Base-by-base conservation (phyloP, 1,140 invertebrate genomes). In the Leptestheria dahalacensis region DNA sequence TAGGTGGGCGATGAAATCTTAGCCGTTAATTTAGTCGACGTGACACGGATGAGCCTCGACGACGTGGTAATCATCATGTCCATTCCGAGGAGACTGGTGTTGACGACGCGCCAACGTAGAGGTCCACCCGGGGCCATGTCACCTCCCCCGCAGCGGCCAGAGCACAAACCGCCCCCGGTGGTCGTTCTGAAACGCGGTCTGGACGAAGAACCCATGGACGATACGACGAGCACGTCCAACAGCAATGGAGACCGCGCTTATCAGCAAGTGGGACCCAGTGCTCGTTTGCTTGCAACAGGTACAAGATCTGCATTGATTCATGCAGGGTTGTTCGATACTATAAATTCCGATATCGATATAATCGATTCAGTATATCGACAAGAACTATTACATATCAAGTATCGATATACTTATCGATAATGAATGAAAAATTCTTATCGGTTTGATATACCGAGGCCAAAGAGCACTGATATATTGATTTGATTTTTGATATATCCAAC, bases 21-120 rank as follows among this genome's bases (percentile, higher is more conserved):
- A 63, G 91, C 92, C 3, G 92, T 99, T 33, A 99, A 99, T 75
- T 78, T 96, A 67, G 94, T 98, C 52, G 91, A 97, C 69, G 94
- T 99, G 63, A 87, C 89, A 58, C 84, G 88, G 66, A 98, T 98
- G 93, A 93, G 89, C 64, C 75, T 99, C 63, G 95, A 99, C 72
- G 95, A 99, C 72, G 94, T 98, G 47, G 95, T 99, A 56, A 95
- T 98, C 66, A 90, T 98, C 66, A 97, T 99, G 91, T 97, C 92
- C 65, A 99, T 99, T 74, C 95, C 96, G 1, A 79, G 93, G 66
- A 81, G 95, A 65, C 78, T 99, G 65, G 83, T 98, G 23, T 78
- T 99, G 54, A 92, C 90, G 61, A 95, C 91, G 49, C 80, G 92
- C 62, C 86, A 81, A 75, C 0, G 79, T 53, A 69, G 67, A 57